Base-by-base conservation (phyloP, 2,888 invertebrate species). In the Odontocerum albicorne region DNA sequence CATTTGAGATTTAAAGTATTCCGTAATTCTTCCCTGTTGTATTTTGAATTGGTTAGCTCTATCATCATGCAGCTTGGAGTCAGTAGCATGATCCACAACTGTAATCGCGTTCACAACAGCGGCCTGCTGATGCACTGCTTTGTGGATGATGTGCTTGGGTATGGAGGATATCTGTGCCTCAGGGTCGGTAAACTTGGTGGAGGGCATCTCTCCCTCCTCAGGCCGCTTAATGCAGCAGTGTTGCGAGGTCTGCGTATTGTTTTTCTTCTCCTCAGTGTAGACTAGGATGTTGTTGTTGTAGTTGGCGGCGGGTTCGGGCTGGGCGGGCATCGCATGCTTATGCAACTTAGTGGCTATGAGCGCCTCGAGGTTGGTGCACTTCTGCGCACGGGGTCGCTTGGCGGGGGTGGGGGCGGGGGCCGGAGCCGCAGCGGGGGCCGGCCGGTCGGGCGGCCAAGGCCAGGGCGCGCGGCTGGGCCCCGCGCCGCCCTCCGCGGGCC, bases 1-100 rank as follows among this genome's bases (percentile, higher is more conserved):
- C 78, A 88, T 85, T 72, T 90, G 90, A 61, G 89, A 85, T 70
- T 88, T 91, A 71, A 90, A 92, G 71, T 86, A 92, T 67, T 90
- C 90, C 19, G 89, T 89, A 68, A 92, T 92, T 72, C 90, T 89
- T 44, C 88, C 90, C 71, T 89, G 90, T 59, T 74, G 71, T 62
- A 75, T 72, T 57, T 68, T 68, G 39, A 66, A 63, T 35, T 62
- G 58, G 45, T 63, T 60, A 21, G 56, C 53, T 39, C 12, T 6
- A 19, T 40, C 40, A 19, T 40, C 40, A 8, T 21, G 13, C 40
- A 40, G 10, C 16, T 36, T 36, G 21, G 10, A 8, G 3, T 42
- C 42, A 6, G 7, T 12, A 20, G 38, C 20, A 45, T 32, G 36
- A 21, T 15, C 21, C 35, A n/a, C 12, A 4, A 12, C 19, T 12